These are phyloP conservation scores for Drosophila sp. DNA, from an alignment of 1,140 invertebrate species.

Conservation along the genomic window DNA sequence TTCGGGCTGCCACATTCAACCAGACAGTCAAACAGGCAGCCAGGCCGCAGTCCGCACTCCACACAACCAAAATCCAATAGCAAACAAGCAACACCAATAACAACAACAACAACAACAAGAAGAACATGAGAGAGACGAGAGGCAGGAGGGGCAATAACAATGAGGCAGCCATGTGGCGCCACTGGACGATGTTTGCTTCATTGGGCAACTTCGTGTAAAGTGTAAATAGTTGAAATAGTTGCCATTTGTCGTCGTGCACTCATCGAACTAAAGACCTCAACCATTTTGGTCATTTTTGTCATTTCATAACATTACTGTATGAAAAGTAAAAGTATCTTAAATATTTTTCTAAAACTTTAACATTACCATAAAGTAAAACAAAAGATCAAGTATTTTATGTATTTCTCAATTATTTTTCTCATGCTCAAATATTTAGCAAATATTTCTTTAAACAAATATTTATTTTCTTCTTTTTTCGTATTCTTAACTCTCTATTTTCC, in stretches of 20 bases:
- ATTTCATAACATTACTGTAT: not conserved
- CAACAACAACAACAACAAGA: not conserved
- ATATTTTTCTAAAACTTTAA: too few species aligned
- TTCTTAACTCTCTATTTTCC: too few species aligned
- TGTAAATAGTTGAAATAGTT: slow-evolving; percentile 74
- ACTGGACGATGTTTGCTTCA: slow-evolving; percentile 64
- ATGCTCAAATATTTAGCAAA: too few species aligned
- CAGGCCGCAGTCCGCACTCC: slow-evolving; percentile 15
- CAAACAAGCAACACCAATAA: slow-evolving; percentile 37
- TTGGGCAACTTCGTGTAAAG: slow-evolving; percentile 74
- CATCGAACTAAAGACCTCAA: slow-evolving; percentile 26
- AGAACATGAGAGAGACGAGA: not conserved
- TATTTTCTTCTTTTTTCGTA: too few species aligned
- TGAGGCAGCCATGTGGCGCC: slow-evolving; percentile 75
- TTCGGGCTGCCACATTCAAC: slow-evolving; percentile 38
- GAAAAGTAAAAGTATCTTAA: not conserved
- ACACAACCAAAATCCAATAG: slow-evolving; percentile 47
- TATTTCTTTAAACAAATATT: too few species aligned
- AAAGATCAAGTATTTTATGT: too few species aligned
- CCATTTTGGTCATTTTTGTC: slow-evolving; percentile 8
- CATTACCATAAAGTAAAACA: not conserved
- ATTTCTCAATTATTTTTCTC: too few species aligned
- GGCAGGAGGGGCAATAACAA: slow-evolving; percentile 51
- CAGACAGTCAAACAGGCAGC: slow-evolving; percentile 24
- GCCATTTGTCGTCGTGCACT: slow-evolving; percentile 53